Conservation (phyloP, 2,113 vertebrate species). For the Triplophysa siluroides region DNA sequence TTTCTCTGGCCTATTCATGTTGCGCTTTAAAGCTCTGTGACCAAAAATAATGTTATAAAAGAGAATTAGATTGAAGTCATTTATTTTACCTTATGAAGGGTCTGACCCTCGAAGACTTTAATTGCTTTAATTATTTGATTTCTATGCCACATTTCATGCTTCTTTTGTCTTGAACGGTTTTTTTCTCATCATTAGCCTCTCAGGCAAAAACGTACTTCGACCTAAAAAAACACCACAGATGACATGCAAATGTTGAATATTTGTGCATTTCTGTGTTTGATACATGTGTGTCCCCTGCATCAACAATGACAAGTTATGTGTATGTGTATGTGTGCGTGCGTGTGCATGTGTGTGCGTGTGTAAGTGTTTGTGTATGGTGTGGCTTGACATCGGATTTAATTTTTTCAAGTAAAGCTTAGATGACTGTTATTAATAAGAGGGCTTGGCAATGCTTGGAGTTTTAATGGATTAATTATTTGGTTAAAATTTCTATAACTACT, state of each 20-base stretch:
- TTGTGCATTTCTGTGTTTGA: conserved; percentile 8
- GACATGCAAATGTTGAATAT: conserved; percentile 20
- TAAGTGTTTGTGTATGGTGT: neutral
- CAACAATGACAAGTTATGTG: no score
- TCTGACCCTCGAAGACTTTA: conserved; percentile 32
- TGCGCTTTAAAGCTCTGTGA: conserved; percentile 38
- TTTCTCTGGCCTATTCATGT: conserved; percentile 14
- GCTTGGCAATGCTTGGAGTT: neutral
- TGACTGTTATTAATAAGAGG: neutral
- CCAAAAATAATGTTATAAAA: conserved; percentile 38
- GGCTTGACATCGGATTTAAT: no score
- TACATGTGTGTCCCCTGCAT: no score
- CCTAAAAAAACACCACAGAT: neutral
- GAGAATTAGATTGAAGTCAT: conserved; percentile 29
- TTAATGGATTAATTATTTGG: no score
- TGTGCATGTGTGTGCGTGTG: conserved; percentile 41
- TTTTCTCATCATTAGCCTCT: neutral
- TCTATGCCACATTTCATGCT: conserved; percentile 28
- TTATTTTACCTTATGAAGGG: conserved; percentile 44
- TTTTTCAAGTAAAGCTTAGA: no score
- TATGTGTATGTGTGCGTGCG: no score
- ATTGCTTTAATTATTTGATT: conserved; percentile 53
- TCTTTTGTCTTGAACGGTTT: conserved; percentile 10
- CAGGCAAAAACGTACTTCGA: neutral
- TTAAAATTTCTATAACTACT: neutral